A percentile compares a stretch with the other conserved stretches of the same genome.
Conservation (phyloP, 1,140 invertebrate species). For the Eufriesea mexicana region DNA sequence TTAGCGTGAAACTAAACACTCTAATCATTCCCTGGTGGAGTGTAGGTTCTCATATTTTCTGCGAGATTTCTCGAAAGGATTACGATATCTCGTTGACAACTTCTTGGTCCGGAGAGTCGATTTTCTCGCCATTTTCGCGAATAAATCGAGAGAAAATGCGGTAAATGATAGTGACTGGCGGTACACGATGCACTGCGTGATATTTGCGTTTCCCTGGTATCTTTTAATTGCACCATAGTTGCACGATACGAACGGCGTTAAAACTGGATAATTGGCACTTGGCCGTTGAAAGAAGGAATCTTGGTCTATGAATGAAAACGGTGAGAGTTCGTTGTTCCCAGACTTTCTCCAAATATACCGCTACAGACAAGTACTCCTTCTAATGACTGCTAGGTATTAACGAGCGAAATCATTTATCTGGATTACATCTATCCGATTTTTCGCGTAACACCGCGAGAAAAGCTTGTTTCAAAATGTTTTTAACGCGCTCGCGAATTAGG, state of each 20-base stretch:
- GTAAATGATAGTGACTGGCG: not conserved
- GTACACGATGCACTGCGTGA: not conserved
- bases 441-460: not conserved
- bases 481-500: not conserved
- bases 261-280: conserved; percentile 20
- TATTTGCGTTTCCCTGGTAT: not conserved
- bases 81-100: no score
- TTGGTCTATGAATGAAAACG: conserved; percentile 7
- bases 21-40: no score
- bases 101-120: no score
- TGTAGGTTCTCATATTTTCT: no score
- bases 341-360: conserved; percentile 10
- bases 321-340: conserved; percentile 16
- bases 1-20: no score
- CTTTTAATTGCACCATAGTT: conserved; percentile 9
- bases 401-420: not conserved
- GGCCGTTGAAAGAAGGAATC: not conserved
- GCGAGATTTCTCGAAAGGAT: no score
- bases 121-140: not conserved
- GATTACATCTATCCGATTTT: not conserved
- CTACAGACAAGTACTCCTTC: not conserved
- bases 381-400: not conserved
- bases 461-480: not conserved
- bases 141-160: not conserved
- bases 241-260: not conserved